Evolutionary conservation across 2,888 invertebrate species (phyloP).

Genomic region (Hydraecia micacea): DNA sequence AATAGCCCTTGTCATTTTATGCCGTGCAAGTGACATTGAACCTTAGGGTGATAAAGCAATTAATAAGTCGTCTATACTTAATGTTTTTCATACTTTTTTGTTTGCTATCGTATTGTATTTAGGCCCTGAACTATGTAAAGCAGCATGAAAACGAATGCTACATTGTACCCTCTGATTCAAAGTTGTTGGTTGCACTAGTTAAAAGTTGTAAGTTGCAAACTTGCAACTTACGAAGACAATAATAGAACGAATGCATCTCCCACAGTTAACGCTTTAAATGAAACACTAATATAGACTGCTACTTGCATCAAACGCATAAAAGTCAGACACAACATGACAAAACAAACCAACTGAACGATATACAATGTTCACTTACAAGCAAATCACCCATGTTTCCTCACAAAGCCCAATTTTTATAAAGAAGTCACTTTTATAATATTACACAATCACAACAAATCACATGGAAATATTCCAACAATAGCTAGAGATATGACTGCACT

Average conservation of each 20-base stretch:
- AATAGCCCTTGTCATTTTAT: not conserved
- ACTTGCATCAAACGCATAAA: constrained; percentile 13
- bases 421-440: constrained; percentile 27
- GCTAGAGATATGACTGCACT: constrained; percentile 56
- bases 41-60: not conserved
- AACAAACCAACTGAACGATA: not conserved
- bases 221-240: not conserved
- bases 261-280: constrained; percentile 20
- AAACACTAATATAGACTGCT: constrained; percentile 21
- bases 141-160: not conserved
- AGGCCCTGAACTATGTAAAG: not conserved
- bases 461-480: constrained; percentile 23
- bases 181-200: not conserved
- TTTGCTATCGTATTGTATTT: not conserved
- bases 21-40: not conserved
- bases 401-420: not conserved
- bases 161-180: not conserved
- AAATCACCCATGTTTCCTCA: constrained; percentile 74
- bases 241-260: constrained; percentile 24
- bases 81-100: not conserved
- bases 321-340: constrained; percentile 28
- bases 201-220: not conserved
- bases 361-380: constrained; percentile 70
- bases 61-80: not conserved
- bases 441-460: constrained; percentile 47